Percentiles rank a stretch among this genome's conserved stretches.
These are phyloP conservation scores for Diachasma alloeum DNA, from an alignment of 1,140 invertebrate species.

Conservation along the genomic window DNA sequence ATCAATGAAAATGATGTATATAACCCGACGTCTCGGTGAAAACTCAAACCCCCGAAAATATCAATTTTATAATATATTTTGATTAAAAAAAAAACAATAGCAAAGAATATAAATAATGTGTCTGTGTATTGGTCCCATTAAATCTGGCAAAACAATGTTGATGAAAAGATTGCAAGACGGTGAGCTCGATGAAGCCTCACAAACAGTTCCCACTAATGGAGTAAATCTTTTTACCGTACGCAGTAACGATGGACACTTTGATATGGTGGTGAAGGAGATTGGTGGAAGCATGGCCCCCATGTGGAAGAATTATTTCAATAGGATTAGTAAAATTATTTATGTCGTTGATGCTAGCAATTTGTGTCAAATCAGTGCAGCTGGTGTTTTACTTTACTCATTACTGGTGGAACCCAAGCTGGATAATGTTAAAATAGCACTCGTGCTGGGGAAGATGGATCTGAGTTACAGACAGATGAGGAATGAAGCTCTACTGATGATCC, in stretches of 20 bases:
- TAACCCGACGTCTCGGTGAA: neutral
- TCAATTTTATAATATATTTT: neutral
- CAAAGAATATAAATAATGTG: slow-evolving; percentile 51
- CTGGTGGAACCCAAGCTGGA: slow-evolving; percentile 74
- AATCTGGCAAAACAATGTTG: slow-evolving; percentile 83
- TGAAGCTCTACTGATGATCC: slow-evolving; percentile 81
- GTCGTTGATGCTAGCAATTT: slow-evolving; percentile 82
- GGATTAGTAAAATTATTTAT: slow-evolving; percentile 75
- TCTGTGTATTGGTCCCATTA: slow-evolving; percentile 78
- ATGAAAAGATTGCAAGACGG: slow-evolving; percentile 76
- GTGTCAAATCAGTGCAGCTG: slow-evolving; percentile 82
- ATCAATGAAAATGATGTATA: neutral
- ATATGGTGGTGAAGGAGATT: slow-evolving; percentile 70
- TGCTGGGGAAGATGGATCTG: slow-evolving; percentile 83
- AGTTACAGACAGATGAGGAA: slow-evolving; percentile 85
- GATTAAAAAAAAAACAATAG: neutral
- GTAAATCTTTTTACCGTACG: slow-evolving; percentile 76
- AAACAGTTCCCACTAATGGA: slow-evolving; percentile 80
- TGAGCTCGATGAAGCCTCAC: slow-evolving; percentile 75
- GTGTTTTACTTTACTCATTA: slow-evolving; percentile 77
- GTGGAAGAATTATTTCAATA: slow-evolving; percentile 78
- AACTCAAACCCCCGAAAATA: neutral
- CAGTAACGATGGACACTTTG: slow-evolving; percentile 62
- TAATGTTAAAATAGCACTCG: slow-evolving; percentile 74
- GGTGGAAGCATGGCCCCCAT: slow-evolving; percentile 82